Base-by-base conservation (phyloP, 2,888 invertebrate species). In the Drosophila paranaensis region DNA sequence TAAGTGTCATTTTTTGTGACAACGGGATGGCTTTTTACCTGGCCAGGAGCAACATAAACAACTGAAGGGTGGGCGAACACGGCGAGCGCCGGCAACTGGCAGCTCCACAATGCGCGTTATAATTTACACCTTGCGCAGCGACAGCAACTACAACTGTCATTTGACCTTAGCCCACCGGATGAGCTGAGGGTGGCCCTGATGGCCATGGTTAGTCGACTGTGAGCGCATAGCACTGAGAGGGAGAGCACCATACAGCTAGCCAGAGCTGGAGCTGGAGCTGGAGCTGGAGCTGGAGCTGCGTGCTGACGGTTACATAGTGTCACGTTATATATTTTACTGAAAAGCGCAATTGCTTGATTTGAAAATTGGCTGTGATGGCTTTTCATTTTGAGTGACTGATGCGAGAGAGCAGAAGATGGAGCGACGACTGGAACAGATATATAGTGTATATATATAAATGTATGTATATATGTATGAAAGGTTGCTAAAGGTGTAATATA, bases 1-100 rank as follows among this genome's bases (percentile, higher is more conserved):
- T 88, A 86, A 86, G 88, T 86, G 86, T 89, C 86, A 86, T 86
- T 86, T 89, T 86, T 82, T 86, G 89, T 89, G 86, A 89, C 79
- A 71, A 79, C 72, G 60, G 66, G 84, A 81, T 86, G 81, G 84
- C 84, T 83, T 83, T 83, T 84, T 89, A 89, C 77, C 84, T 76
- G 79, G 69, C 68, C 86, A 77, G 73, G 70, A 78, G 55, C 71
- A 75, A 62, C 64, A 77, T 58, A 68, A 77, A 68, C 77, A 65
- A 77, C 62, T 27, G 55, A 56, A 39, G 33, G 45, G 46, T 46
- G 56, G 48, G 50, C 30, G 61, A 48, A n/a, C 11, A 16, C 25
- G 16, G 2, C 35, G 57, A 2, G 30, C 30, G 6, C 81, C 69
- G 84, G 55, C 68, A 72, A 58, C 65, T 78, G 82, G 81, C 81